Conservation (phyloP, 2,113 vertebrate species). For the Erythrolamprus reginae region DNA sequence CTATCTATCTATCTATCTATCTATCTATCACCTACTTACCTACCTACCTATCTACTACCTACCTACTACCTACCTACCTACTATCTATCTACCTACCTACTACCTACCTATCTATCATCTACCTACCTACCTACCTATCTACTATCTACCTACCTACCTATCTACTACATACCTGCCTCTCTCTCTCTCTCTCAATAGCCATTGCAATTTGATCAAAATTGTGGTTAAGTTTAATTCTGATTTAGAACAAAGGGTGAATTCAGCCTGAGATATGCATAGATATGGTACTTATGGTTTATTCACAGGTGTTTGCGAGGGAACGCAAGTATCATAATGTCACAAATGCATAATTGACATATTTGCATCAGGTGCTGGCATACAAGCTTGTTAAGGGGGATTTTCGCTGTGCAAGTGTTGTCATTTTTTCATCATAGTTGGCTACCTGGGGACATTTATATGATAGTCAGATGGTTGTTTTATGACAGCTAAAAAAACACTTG, state of each 20-base stretch:
- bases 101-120: no score
- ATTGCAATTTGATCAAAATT: background rate
- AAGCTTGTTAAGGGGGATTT: background rate
- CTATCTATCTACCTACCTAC: no score
- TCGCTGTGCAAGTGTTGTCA: background rate
- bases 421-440: background rate
- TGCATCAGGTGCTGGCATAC: background rate
- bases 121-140: no score
- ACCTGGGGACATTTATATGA: background rate
- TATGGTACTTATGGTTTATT: background rate
- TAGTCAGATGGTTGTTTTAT: background rate
- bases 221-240: background rate
- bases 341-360: background rate
- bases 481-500: background rate
- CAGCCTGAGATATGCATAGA: background rate
- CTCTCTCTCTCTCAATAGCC: no score
- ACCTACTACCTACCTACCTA: no score
- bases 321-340: background rate
- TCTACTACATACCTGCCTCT: no score
- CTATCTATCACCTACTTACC: no score
- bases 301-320: background rate
- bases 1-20: no score
- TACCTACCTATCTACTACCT: no score
- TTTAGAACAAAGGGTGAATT: background rate
- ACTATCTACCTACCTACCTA: no score